These are phyloP conservation scores for Serinus canaria DNA, from an alignment of 2,113 vertebrate genomes.

Conservation along the genomic window DNA sequence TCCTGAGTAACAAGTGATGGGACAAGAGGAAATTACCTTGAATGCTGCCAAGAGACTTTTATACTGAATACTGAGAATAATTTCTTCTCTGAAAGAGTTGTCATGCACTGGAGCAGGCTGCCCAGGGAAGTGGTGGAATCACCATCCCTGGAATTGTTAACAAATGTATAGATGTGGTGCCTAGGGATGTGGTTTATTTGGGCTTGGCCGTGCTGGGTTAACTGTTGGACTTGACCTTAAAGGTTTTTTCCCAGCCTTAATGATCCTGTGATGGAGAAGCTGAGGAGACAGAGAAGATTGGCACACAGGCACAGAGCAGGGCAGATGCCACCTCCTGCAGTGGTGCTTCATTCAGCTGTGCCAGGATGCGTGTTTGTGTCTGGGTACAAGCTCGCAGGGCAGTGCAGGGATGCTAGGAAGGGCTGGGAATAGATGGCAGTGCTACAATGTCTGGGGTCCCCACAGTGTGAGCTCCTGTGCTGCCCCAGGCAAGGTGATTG, in stretches of 20 bases:
- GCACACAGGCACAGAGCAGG: rapidly evolving
- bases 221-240: neutral
- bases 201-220: neutral
- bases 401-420: neutral
- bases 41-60: neutral
- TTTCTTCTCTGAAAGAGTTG: neutral
- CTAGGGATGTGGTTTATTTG: neutral
- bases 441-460: neutral
- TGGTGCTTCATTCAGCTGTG: neutral
- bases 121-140: neutral
- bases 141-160: neutral
- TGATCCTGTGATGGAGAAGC: neutral
- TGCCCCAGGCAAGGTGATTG: neutral
- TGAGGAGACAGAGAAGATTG: neutral
- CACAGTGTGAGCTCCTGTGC: neutral
- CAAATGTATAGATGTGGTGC: neutral
- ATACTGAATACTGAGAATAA: neutral
- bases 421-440: neutral
- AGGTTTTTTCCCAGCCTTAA: neutral
- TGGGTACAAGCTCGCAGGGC: neutral
- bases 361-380: neutral
- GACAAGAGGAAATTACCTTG: neutral
- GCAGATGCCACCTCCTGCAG: neutral
- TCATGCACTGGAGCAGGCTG: neutral
- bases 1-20: neutral